These are phyloP conservation scores for Plectrocnemia conspersa DNA, from an alignment of 1,140 invertebrate species.

Conservation along the genomic window DNA sequence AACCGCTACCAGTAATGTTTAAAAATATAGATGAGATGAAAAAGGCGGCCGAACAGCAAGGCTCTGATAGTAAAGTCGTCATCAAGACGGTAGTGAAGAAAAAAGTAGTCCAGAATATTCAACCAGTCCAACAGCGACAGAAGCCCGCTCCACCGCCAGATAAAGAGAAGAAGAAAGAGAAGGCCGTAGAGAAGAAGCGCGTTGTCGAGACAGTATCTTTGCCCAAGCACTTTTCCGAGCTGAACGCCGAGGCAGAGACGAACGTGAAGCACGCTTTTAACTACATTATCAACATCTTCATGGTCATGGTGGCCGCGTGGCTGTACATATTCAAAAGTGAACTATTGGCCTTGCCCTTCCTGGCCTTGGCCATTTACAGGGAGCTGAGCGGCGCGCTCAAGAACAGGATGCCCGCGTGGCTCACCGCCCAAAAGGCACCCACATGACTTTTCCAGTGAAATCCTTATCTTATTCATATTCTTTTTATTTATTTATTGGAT, in stretches of 20 bases:
- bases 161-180: conserved; percentile 34
- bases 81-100: conserved; percentile 25
- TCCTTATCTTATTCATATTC: no score
- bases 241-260: conserved; percentile 56
- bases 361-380: conserved; percentile 69
- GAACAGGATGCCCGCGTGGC: conserved; percentile 46
- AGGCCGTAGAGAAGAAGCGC: conserved; percentile 41
- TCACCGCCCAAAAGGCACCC: conserved; percentile 30
- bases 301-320: conserved; percentile 68
- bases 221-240: conserved; percentile 49
- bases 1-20: conserved; percentile 52
- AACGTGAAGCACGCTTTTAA: conserved; percentile 63
- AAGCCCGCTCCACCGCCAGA: conserved; percentile 32
- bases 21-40: conserved; percentile 61
- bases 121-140: conserved; percentile 32
- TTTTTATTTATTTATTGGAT: no score
- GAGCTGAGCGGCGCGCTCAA: conserved; percentile 61
- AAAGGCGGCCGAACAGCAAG: conserved; percentile 51
- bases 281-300: conserved; percentile 64
- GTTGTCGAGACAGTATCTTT: conserved; percentile 47
- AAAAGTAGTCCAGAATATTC: conserved; percentile 23
- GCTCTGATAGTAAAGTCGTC: conserved; percentile 12
- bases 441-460: conserved; percentile 12
- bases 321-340: conserved; percentile 75
- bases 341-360: conserved; percentile 67